Evolutionary conservation across 2,888 invertebrate species (phyloP).

Genomic region (Eurytoma adleriae): DNA sequence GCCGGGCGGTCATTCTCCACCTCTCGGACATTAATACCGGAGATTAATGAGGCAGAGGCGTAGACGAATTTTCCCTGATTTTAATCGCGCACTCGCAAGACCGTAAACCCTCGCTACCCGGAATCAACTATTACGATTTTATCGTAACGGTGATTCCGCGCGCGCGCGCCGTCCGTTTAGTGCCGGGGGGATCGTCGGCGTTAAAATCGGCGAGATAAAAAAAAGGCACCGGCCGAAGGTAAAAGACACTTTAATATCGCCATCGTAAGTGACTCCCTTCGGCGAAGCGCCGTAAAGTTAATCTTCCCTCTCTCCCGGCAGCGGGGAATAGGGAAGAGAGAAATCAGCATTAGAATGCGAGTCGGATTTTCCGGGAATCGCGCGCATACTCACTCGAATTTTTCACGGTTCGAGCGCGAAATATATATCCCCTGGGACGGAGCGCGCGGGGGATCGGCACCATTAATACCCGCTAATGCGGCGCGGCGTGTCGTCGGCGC

Average conservation of each 20-base stretch:
- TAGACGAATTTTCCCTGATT: neutral
- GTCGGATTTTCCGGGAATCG: slow-evolving; percentile 27
- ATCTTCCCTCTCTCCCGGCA: neutral
- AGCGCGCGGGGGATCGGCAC: slow-evolving; percentile 7
- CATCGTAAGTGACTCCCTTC: slow-evolving; percentile 17
- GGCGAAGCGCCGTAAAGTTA: slow-evolving; percentile 36
- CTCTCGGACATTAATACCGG: neutral
- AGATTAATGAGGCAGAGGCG: slow-evolving; percentile 4
- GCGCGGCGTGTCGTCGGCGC: neutral
- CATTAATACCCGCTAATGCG: slow-evolving; percentile 41
- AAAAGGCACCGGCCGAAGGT: neutral
- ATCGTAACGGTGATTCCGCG: neutral
- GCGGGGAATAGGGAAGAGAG: neutral
- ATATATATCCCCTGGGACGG: neutral
- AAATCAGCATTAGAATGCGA: slow-evolving; percentile 41
- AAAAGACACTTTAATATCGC: slow-evolving; percentile 43
- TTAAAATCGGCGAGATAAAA: neutral
- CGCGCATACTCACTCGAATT: slow-evolving; percentile 18
- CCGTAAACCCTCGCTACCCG: neutral
- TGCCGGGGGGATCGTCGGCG: neutral
- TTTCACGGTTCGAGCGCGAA: slow-evolving; percentile 18
- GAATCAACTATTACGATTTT: slow-evolving; percentile 7
- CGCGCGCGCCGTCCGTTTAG: neutral
- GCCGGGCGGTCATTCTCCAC: slow-evolving; percentile 16
- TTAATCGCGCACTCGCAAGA: neutral